Conservation (phyloP, 2,888 invertebrate species). For the Poecilobothrus nobilitatus region DNA sequence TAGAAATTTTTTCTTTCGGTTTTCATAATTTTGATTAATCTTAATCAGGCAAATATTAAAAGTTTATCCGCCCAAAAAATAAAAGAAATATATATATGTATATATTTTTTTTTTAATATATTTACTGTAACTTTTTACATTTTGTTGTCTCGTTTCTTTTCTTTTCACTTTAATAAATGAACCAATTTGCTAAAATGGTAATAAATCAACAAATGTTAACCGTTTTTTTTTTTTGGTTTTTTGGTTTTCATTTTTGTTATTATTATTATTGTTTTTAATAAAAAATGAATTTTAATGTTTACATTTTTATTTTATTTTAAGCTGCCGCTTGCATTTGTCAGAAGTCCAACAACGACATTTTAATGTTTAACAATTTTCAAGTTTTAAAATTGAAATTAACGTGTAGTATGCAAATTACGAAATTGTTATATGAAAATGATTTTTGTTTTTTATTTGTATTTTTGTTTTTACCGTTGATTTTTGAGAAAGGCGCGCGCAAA, state of each 20-base stretch:
- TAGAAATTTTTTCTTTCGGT: neutral
- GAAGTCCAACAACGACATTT: neutral
- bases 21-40: neutral
- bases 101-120: too few relatives aligned
- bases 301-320: neutral
- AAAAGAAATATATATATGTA: neutral
- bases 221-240: neutral
- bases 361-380: too few relatives aligned
- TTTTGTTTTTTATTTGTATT: neutral
- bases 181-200: conserved; percentile 1
- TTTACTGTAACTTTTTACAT: neutral
- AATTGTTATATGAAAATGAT: too few relatives aligned
- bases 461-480: neutral
- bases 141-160: neutral
- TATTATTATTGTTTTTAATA: neutral
- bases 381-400: too few relatives aligned
- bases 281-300: neutral
- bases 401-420: too few relatives aligned
- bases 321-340: neutral
- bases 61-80: neutral
- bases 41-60: neutral
- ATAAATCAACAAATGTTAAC: neutral
- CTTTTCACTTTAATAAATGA: neutral
- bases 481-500: too few relatives aligned
- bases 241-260: neutral